A percentile compares a stretch with the other conserved stretches of the same genome.
Evolutionary conservation across 2,888 invertebrate species (phyloP).

Genomic region (Microchrysa polita): DNA sequence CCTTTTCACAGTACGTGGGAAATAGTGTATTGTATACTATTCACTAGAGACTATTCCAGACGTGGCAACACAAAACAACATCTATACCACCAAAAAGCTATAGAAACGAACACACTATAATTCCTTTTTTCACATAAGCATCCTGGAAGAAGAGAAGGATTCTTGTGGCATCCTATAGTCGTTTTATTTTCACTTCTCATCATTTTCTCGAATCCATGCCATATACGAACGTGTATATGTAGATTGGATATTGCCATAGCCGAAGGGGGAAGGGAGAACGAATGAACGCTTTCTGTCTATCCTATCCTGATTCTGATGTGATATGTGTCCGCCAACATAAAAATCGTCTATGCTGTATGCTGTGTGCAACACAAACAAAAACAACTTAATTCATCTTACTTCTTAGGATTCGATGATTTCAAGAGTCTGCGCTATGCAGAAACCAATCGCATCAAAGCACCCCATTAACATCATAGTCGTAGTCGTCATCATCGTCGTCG

Average conservation of each 20-base stretch:
- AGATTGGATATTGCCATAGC: constrained; percentile 3
- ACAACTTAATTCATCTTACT: constrained; percentile 52
- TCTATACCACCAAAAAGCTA: constrained; percentile 17
- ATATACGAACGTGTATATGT: constrained; percentile 7
- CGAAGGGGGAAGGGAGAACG: constrained; percentile 9
- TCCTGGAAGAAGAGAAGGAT: constrained; percentile 3
- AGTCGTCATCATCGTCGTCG: constrained; percentile 56
- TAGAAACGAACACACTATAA: constrained; percentile 32
- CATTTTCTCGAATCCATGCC: constrained; percentile 5
- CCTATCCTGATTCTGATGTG: constrained; percentile 32
- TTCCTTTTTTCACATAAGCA: constrained; percentile 26
- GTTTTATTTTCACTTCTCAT: constrained; percentile 24
- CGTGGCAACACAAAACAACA: constrained; percentile 5
- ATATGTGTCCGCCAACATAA: constrained; percentile 42
- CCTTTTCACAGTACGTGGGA: constrained; percentile 26
- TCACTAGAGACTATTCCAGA: constrained; percentile 28
- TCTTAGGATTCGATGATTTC: constrained; percentile 65
- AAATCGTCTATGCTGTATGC: constrained; percentile 25
- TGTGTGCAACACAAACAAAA: constrained; percentile 39
- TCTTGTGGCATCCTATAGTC: not conserved
- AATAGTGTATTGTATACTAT: constrained; percentile 19
- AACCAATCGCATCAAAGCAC: constrained; percentile 67
- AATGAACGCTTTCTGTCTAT: constrained; percentile 25
- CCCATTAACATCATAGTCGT: constrained; percentile 60
- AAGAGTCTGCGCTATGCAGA: constrained; percentile 66